Base-by-base conservation (phyloP, 2,888 invertebrate genomes). In the Anorthoa munda region DNA sequence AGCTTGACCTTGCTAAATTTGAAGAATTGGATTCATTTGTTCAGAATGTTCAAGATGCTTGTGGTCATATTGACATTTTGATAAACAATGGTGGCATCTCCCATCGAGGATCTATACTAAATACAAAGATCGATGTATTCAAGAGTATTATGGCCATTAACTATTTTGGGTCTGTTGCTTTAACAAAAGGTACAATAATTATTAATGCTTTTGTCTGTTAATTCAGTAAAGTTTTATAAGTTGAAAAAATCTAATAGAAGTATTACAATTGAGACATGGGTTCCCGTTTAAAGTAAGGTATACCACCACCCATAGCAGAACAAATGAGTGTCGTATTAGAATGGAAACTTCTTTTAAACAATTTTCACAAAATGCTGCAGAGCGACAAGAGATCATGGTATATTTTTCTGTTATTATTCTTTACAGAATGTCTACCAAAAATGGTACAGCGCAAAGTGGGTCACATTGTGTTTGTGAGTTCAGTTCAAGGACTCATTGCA, bases 21-120 rank as follows among this genome's bases (percentile, higher is more conserved):
- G 97, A 97, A 72, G 93, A 96, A 21, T 93, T 99, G 66, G 96
- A 97, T 39, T 90, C 90, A 12, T 97, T 97, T 93, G 97, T 98
- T 0, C 90, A 97, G 71, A 97, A 98, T 88, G 97, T 98, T 17
- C 90, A 98, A 73, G 96, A 97, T n/a, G 96, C 97, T 66, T 97
- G 98, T 91, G 98, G 97, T 7, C 97, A 97, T 79, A 97, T 99
- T 72, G 99, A 99, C 95, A 97, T 99, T 88, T 95, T 99, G 18
- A 97, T 99, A 53, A 99, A 99, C 92, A 99, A 99, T 97, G 99
- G 98, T 56, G 99, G 99, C 0, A 97, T 99, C 69, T 98, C 98
- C 26, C 97, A 98, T 75, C 97, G 99, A 86, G 99, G 99, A 1
- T 97, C 97, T 84, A 97, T 98, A 66, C 86, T 97, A 26, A 97